Percentiles rank a stretch among this genome's conserved stretches.
These are phyloP conservation scores for Oncopeltus fasciatus DNA, from an alignment of 1,140 invertebrate genomes.

Conservation along the genomic window DNA sequence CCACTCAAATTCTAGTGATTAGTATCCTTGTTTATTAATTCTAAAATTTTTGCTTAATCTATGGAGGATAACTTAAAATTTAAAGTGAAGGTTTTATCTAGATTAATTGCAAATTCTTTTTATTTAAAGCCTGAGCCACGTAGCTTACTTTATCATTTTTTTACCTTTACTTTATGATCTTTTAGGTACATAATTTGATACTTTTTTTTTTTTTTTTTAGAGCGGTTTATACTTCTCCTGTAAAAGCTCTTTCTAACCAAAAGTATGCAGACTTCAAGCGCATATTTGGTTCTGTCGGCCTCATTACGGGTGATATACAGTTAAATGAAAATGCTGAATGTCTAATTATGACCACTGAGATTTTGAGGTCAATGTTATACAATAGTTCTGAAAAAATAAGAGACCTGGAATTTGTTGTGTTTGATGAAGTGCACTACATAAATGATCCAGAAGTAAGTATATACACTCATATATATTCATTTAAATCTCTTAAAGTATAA, in stretches of 20 bases:
- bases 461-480: too few species aligned
- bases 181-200: background rate
- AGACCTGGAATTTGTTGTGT: slow-evolving; percentile 97
- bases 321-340: slow-evolving; percentile 86
- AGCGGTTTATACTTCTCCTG: slow-evolving; percentile 96
- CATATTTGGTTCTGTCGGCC: slow-evolving; percentile 64
- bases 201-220: slow-evolving; percentile 37
- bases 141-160: background rate
- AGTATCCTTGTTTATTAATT: too few species aligned
- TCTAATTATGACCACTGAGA: slow-evolving; percentile 99
- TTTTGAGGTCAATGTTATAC: slow-evolving; percentile 47
- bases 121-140: too few species aligned
- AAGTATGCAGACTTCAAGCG: slow-evolving; percentile 95
- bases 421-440: slow-evolving; percentile 99
- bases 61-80: too few species aligned
- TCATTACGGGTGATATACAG: slow-evolving; percentile 93
- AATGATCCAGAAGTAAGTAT: slow-evolving; percentile 81
- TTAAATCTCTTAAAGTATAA: too few species aligned
- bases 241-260: slow-evolving; percentile 98
- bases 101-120: too few species aligned
- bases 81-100: too few species aligned
- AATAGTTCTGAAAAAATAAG: slow-evolving; percentile 63
- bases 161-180: background rate
- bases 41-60: too few species aligned
- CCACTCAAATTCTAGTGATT: too few species aligned